Conservation (phyloP, 2,113 vertebrate species). For the Phoenicopterus ruber region DNA sequence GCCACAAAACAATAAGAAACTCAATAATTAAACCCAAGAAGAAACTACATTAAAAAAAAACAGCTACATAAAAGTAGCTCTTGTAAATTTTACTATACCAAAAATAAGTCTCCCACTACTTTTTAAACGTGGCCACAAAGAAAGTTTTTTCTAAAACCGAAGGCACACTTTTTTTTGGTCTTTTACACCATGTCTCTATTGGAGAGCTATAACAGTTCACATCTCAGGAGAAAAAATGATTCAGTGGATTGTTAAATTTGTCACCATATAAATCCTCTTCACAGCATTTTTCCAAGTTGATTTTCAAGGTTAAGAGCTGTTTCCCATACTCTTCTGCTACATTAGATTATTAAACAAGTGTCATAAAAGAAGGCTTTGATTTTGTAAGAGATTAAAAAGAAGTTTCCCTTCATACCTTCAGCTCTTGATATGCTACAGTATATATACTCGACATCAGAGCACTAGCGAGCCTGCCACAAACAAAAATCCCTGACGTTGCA, state of each 20-base stretch:
- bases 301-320: conserved; percentile 44
- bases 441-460: background rate
- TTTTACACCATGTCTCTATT: background rate
- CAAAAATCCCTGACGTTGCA: background rate
- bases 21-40: background rate
- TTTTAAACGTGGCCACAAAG: background rate
- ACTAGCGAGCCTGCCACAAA: background rate
- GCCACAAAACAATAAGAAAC: background rate
- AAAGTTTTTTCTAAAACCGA: background rate
- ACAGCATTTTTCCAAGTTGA: background rate
- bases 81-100: background rate
- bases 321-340: background rate
- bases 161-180: background rate
- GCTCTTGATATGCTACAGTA: background rate
- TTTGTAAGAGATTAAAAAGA: background rate
- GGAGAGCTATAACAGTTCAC: background rate
- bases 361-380: conserved; percentile 10
- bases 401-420: background rate
- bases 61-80: background rate
- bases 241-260: conserved; percentile 16
- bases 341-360: conserved; percentile 4
- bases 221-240: background rate
- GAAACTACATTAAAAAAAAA: background rate
- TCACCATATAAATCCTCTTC: conserved; percentile 20
- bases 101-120: background rate